phyloP scores from a whole-genome alignment of 2,888 invertebrate genomes.

The Minunthozetes semirufus region DNA sequence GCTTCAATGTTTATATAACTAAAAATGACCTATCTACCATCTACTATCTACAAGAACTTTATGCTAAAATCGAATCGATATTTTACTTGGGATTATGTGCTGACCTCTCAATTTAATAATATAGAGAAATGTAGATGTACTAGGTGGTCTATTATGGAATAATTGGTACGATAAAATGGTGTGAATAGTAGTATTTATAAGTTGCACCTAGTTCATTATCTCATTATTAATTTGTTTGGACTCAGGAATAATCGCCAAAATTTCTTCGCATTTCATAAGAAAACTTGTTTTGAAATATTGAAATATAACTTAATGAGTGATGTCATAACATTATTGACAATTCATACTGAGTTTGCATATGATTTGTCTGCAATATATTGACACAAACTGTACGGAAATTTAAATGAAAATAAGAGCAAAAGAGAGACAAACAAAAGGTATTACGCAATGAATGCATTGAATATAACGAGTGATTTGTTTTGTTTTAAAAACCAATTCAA shows the following conservation, averaged over 20 bases:
- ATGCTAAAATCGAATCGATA: too few species aligned
- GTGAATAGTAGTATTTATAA: too few species aligned
- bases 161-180: too few species aligned
- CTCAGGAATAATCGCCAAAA: background rate
- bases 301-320: background rate
- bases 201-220: too few species aligned
- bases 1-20: too few species aligned
- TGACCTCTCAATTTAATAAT: too few species aligned
- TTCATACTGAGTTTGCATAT: background rate
- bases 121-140: too few species aligned
- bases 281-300: background rate
- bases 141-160: too few species aligned
- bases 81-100: too few species aligned
- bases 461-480: background rate
- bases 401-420: background rate
- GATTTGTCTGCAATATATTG: background rate
- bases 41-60: too few species aligned
- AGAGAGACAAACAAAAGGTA: background rate
- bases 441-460: background rate
- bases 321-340: background rate
- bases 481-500: background rate
- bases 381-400: background rate
- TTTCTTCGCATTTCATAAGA: constrained; percentile 9
- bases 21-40: too few species aligned
- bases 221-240: too few species aligned